A percentile compares a stretch with the other conserved stretches of the same genome.
Evolutionary conservation across 1,140 invertebrate genomes (phyloP).

Genomic region (Drosophila sucinea): DNA sequence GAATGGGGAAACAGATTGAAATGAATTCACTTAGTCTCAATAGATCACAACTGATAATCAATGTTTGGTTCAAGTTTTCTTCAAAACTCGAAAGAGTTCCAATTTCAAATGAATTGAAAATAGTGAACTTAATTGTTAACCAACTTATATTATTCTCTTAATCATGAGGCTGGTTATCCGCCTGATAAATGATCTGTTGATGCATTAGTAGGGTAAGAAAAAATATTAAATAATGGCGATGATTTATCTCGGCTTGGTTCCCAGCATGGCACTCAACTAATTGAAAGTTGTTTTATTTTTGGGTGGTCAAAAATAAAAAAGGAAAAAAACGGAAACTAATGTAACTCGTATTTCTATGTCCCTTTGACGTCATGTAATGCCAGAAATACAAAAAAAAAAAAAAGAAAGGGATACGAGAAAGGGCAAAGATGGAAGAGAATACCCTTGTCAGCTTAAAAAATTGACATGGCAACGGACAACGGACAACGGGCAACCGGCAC

Average conservation of each 20-base stretch:
- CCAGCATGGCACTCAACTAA: constrained; percentile 62
- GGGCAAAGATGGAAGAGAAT: neutral
- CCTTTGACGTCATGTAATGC: constrained; percentile 4
- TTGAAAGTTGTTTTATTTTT: constrained; percentile 48
- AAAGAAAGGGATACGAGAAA: neutral
- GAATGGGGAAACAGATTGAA: no score
- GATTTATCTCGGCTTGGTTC: constrained; percentile 21
- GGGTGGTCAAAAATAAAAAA: constrained; percentile 11
- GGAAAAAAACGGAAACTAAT: neutral
- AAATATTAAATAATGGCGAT: neutral
- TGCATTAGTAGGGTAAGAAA: neutral
- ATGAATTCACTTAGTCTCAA: no score
- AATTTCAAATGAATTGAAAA: no score
- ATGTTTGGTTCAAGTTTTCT: no score
- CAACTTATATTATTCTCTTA: no score
- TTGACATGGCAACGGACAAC: neutral
- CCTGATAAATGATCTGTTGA: constrained; percentile 37
- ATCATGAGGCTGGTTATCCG: neutral
- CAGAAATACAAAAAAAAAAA: neutral
- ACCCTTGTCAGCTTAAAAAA: constrained; percentile 13
- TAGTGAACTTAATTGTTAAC: no score
- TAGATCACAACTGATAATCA: no score
- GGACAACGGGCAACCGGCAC: neutral
- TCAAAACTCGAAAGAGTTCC: no score
- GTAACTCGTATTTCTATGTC: constrained; percentile 1